Conservation (phyloP, 2,797 vertebrate species). For the Lepilemur ruficaudatus region DNA sequence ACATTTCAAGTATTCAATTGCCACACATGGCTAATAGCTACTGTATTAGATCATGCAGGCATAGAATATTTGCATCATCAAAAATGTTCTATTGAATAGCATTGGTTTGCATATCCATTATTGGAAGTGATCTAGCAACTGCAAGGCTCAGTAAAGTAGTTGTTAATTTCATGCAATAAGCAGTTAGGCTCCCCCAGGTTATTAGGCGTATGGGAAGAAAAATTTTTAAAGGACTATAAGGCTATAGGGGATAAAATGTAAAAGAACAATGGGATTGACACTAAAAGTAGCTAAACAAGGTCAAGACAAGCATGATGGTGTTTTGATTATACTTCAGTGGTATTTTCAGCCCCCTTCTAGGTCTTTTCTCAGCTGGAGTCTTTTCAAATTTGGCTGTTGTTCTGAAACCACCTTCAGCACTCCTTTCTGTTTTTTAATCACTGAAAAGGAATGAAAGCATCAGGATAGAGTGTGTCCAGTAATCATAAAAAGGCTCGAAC, state of each 20-base stretch:
- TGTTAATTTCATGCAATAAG: slow-evolving; percentile 9
- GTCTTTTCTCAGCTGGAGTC: neutral
- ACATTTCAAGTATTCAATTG: neutral
- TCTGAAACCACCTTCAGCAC: neutral
- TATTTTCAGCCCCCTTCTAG: neutral
- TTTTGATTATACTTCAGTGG: neutral
- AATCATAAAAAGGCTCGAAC: neutral
- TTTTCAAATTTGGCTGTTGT: neutral
- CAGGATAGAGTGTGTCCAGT: neutral
- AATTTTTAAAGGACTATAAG: neutral
- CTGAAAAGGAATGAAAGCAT: neutral
- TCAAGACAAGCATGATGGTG: neutral
- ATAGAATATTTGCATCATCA: neutral
- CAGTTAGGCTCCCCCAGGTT: neutral
- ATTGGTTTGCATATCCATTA: neutral
- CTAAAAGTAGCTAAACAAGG: neutral
- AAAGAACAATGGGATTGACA: neutral
- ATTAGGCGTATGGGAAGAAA: neutral
- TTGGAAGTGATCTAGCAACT: neutral
- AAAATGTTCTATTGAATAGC: neutral
- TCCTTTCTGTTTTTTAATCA: neutral
- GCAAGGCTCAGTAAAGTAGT: neutral
- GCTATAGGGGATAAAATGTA: neutral
- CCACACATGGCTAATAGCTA: neutral
- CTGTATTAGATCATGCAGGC: neutral